Conservation (phyloP, 2,797 vertebrate species). For the Gephyroberyx darwinii region DNA sequence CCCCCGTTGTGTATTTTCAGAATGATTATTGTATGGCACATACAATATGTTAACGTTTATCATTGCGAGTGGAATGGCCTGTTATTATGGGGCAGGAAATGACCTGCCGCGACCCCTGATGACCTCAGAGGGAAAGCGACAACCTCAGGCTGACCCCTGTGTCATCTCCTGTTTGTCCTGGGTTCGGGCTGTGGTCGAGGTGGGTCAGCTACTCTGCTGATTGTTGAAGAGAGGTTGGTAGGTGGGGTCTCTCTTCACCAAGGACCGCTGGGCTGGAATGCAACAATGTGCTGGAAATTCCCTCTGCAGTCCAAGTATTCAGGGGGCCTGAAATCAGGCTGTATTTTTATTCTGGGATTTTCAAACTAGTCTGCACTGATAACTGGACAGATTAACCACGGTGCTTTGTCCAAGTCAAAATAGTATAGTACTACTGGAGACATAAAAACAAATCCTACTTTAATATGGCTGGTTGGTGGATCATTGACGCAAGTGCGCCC, state of each 20-base stretch:
- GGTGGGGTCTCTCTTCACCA: conserved; percentile 57
- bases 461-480: not conserved
- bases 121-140: conserved; percentile 77
- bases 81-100: conserved; percentile 80
- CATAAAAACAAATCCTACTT: not conserved
- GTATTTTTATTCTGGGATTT: conserved; percentile 25
- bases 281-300: conserved; percentile 76
- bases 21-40: conserved; percentile 82
- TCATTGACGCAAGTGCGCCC: conserved; percentile 48
- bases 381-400: not conserved
- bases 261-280: conserved; percentile 10
- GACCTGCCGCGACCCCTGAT: conserved; percentile 74
- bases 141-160: conserved; percentile 73
- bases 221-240: conserved; percentile 47
- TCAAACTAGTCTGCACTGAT: not conserved
- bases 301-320: conserved; percentile 45
- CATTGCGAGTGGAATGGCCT: conserved; percentile 69
- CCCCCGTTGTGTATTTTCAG: conserved; percentile 78
- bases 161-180: conserved; percentile 59
- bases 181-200: conserved; percentile 48
- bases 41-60: conserved; percentile 80
- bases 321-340: conserved; percentile 5
- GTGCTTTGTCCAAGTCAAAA: not conserved
- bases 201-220: conserved; percentile 44
- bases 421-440: not conserved